phyloP scores from a whole-genome alignment of 2,888 invertebrate species.

The Dasypogon diadema region DNA sequence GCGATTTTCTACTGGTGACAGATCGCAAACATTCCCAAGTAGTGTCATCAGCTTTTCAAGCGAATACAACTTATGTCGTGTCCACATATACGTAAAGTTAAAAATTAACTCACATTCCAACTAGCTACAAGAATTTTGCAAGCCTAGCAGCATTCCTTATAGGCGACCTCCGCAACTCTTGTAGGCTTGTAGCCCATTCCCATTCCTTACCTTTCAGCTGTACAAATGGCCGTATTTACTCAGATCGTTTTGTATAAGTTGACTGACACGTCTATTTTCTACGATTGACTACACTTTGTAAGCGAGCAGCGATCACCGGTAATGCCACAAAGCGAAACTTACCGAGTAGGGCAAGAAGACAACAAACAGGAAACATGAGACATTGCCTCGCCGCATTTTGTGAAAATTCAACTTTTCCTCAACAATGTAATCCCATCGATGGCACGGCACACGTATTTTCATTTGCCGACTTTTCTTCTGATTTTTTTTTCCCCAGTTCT shows the following conservation, averaged over 20 bases:
- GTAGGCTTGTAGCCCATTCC: conserved; percentile 37
- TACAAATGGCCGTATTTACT: neutral
- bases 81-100: conserved; percentile 28
- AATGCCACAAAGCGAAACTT: conserved; percentile 14
- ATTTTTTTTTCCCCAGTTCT: conserved; percentile 9
- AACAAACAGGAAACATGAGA: conserved; percentile 4
- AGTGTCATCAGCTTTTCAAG: conserved; percentile 49
- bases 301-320: neutral
- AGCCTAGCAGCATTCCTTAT: conserved; percentile 44
- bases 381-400: conserved; percentile 1
- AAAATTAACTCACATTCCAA: conserved; percentile 45
- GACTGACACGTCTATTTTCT: conserved; percentile 37
- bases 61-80: conserved; percentile 32
- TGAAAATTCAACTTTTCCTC: neutral
- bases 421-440: conserved; percentile 4
- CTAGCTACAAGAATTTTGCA: conserved; percentile 43
- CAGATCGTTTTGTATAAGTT: conserved; percentile 41
- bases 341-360: neutral
- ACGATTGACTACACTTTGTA: conserved; percentile 29
- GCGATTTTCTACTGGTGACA: conserved; percentile 41
- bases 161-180: neutral
- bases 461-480: conserved; percentile 8
- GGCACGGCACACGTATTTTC: conserved; percentile 2
- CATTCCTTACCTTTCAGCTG: neutral
- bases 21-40: conserved; percentile 37